Conservation (phyloP, 2,888 invertebrate genomes). For the Germaria angustata region DNA sequence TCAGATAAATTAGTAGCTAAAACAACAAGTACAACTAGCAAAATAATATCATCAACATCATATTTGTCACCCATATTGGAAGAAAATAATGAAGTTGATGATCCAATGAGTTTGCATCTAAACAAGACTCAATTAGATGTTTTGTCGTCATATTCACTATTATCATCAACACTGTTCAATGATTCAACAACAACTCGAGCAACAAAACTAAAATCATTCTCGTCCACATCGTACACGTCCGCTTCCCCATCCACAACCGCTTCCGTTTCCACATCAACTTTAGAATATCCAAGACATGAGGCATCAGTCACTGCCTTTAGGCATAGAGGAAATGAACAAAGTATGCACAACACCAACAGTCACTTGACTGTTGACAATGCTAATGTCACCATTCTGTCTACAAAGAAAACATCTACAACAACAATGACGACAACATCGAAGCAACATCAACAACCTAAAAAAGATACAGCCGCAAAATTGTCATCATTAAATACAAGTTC, state of each 20-base stretch:
- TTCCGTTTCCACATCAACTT: slow-evolving; percentile 53
- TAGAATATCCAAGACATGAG: slow-evolving; percentile 28
- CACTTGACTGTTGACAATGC: slow-evolving; percentile 62
- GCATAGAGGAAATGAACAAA: slow-evolving; percentile 58
- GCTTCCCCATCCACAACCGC: slow-evolving; percentile 17
- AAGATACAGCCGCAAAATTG: slow-evolving; percentile 42
- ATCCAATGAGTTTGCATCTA: slow-evolving; percentile 32
- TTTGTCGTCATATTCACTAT: slow-evolving; percentile 75
- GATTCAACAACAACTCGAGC: slow-evolving; percentile 67
- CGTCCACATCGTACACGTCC: slow-evolving; percentile 29
- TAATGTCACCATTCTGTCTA: slow-evolving; percentile 54
- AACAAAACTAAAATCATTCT: slow-evolving; percentile 42
- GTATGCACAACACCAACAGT: slow-evolving; percentile 64
- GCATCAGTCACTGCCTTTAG: slow-evolving; percentile 33
- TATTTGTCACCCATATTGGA: slow-evolving; percentile 51
- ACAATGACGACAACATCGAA: slow-evolving; percentile 36
- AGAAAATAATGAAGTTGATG: slow-evolving; percentile 49
- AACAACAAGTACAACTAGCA: slow-evolving; percentile 49
- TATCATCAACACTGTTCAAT: slow-evolving; percentile 67
- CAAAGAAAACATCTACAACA: slow-evolving; percentile 17
- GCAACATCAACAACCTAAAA: slow-evolving; percentile 12
- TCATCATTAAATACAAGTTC: slow-evolving; percentile 48
- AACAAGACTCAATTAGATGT: slow-evolving; percentile 67
- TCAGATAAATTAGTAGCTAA: slow-evolving; percentile 29
- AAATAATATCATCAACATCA: slow-evolving; percentile 38